A percentile compares a stretch with the other conserved stretches of the same genome.
Evolutionary conservation across 1,140 invertebrate species (phyloP).

Genomic region (Heliconius melpomene): DNA sequence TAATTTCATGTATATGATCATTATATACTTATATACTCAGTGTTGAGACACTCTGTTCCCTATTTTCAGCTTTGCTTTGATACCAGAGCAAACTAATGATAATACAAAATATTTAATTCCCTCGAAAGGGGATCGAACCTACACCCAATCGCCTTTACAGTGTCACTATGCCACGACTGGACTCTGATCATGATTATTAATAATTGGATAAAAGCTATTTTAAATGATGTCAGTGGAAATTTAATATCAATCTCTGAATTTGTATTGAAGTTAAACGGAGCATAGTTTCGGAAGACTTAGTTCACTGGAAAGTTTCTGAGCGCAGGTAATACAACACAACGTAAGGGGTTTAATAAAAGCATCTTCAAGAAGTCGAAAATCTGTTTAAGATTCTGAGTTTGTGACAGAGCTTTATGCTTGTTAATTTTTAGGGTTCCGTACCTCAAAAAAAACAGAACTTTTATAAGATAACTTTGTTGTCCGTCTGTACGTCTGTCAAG

Average conservation of each 20-base stretch:
- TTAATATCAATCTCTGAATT: constrained; percentile 2
- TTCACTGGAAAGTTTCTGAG: constrained; percentile 57
- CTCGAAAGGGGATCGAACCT: no score
- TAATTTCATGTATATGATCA: neutral
- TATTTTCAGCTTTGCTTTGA: no score
- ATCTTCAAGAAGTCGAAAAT: constrained; percentile 15
- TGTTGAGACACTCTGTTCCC: no score
- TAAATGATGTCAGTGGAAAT: neutral
- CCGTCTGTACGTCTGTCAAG: no score
- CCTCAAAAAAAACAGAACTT: neutral
- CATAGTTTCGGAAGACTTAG: constrained; percentile 57
- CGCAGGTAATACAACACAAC: constrained; percentile 37
- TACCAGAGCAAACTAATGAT: no score
- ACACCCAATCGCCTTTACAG: no score
- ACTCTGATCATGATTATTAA: neutral
- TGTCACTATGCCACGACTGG: no score
- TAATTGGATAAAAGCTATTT: neutral
- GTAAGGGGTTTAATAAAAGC: constrained; percentile 37
- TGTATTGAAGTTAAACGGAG: constrained; percentile 47
- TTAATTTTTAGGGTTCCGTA: neutral
- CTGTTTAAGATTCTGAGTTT: constrained; percentile 27
- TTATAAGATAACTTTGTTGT: no score
- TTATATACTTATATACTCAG: no score
- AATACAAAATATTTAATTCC: no score
- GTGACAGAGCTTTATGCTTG: constrained; percentile 1